Percentiles rank a stretch among this genome's conserved stretches.
phyloP scores from a whole-genome alignment of 2,888 invertebrate species.

The Protonemura montana region DNA sequence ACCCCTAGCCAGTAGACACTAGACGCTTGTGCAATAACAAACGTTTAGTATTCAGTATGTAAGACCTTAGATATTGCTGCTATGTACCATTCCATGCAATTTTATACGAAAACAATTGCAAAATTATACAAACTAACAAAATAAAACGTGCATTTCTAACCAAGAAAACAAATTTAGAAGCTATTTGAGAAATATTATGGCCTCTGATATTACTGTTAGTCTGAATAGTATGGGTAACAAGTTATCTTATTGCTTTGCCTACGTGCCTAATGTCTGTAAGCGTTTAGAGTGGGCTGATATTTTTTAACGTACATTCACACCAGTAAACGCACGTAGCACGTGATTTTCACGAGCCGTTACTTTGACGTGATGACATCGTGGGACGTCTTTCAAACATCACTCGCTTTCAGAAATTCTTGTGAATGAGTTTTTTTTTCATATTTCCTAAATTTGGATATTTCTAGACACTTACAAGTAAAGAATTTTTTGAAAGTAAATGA shows the following conservation, averaged over 20 bases:
- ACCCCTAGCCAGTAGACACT: too few species aligned
- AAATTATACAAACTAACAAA: conserved; percentile 38
- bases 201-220: conserved; percentile 19
- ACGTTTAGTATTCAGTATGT: conserved; percentile 30
- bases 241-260: neutral
- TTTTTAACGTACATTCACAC: neutral
- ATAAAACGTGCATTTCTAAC: conserved; percentile 26
- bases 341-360: neutral
- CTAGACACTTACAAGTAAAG: too few species aligned
- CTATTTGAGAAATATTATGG: conserved; percentile 22
- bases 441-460: too few species aligned
- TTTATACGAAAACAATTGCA: conserved; percentile 37
- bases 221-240: neutral
- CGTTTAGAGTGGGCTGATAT: neutral
- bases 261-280: neutral
- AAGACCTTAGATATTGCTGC: conserved; percentile 38
- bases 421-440: too few species aligned
- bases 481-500: too few species aligned
- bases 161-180: conserved; percentile 25
- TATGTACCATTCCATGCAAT: conserved; percentile 23
- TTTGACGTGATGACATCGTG: too few species aligned
- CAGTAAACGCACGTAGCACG: neutral
- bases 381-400: too few species aligned
- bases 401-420: too few species aligned
- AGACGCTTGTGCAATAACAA: conserved; percentile 31